A percentile compares a stretch with the other conserved stretches of the same genome.
Conservation (phyloP, 2,113 vertebrate genomes). For the Pygoscelis adeliae region DNA sequence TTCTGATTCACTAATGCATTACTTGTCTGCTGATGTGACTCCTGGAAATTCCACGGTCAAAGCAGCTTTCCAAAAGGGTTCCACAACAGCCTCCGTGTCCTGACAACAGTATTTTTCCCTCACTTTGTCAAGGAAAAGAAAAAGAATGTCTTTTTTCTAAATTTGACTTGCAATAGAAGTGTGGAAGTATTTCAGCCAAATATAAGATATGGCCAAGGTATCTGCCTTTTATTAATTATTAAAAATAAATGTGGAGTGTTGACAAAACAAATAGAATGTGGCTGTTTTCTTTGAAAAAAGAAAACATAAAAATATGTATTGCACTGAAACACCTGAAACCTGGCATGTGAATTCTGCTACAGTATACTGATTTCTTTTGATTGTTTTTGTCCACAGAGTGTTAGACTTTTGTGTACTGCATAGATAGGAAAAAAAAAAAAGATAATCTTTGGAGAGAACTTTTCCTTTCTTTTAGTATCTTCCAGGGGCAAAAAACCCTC, state of each 20-base stretch:
- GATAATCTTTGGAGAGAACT: neutral
- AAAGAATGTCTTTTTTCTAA: neutral
- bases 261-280: neutral
- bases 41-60: neutral
- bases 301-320: neutral
- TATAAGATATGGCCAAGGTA: neutral
- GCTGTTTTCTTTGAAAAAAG: neutral
- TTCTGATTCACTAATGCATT: neutral
- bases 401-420: neutral
- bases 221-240: neutral
- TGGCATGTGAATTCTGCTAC: neutral
- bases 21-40: neutral
- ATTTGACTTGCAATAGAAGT: neutral
- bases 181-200: neutral
- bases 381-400: neutral
- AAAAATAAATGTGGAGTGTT: neutral
- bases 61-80: neutral
- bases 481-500: accelerated
- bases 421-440: neutral
- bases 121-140: neutral
- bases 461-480: neutral
- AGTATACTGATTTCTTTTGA: neutral
- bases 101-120: neutral
- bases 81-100: neutral
- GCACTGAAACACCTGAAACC: neutral